Base-by-base conservation (phyloP, 1,140 invertebrate genomes). In the Lordiphosa stackelbergi region DNA sequence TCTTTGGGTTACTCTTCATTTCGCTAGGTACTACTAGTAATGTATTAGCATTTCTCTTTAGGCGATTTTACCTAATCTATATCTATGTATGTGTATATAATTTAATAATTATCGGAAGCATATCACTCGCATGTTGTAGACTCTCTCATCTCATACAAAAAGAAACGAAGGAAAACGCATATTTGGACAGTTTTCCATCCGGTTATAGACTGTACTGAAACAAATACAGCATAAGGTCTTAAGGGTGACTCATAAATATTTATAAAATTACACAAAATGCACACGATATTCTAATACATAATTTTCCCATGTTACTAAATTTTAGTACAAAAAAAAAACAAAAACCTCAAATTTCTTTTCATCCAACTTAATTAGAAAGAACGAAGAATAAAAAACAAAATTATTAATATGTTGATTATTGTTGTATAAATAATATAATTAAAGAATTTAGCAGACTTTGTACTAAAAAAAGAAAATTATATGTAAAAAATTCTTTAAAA, bases 31-130 rank as follows among this genome's bases (percentile, higher is more conserved):
- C 46, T 60, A 56, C 49, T 55, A 38, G 37, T 79, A 66, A 64
- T 36, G 34, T 68, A 75, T 64, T 83, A 75, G 66, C 68, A 79
- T 79, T 83, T 71, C 53, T 73, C 59, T 52, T 48, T 81, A 71
- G 77, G 75, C 70, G 74, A 78, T 77, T 64, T 73, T 75, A 74
- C 53, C 24, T 46, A 31, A 49, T 69, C 65, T 65, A 73, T 62
- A 66, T 73, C 69, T 58, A 74, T 79, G 63, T 78, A 79, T 31
- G 28, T 31, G 28, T 31, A 31, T 31, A 46, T 46, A 46, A 81
- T 83, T 81, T 81, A 77, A 84, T 77, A 62, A 72, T 56, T 81
- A 77, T 77, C 59, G 66, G 69, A 81, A 77, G 72, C 68, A 83
- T 66, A 81, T 81, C 77, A 81, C 77, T 81, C 77, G 77, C 77